Conservation (phyloP, 2,797 vertebrate species). For the Epinephelus coioides region DNA sequence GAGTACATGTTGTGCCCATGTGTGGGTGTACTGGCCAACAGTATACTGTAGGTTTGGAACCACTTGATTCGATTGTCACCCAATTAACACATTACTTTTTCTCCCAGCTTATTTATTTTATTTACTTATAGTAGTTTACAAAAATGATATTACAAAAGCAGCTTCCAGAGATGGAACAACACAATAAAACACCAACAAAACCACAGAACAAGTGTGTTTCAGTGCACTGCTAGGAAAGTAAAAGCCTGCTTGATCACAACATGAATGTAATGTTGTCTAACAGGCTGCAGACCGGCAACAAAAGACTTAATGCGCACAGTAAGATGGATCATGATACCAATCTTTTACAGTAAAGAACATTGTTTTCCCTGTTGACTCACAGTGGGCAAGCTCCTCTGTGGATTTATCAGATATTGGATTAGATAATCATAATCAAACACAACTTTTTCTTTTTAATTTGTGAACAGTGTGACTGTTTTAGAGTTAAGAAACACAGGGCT, state of each 20-base stretch:
- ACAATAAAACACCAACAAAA: too few relatives aligned
- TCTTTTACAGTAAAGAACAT: background rate
- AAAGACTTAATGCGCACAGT: background rate
- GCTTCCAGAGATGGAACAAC: too few relatives aligned
- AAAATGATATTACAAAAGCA: too few relatives aligned
- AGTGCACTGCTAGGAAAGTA: background rate
- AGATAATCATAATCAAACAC: background rate
- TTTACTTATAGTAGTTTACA: too few relatives aligned
- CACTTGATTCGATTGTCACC: background rate
- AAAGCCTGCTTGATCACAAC: slow-evolving; percentile 32
- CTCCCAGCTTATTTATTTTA: background rate
- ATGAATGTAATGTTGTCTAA: slow-evolving; percentile 38
- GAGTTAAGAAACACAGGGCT: background rate
- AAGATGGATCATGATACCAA: background rate
- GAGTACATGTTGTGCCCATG: background rate
- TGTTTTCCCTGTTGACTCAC: background rate
- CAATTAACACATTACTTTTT: background rate
- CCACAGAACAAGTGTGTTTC: too few relatives aligned
- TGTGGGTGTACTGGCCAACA: too few relatives aligned
- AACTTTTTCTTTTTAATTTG: background rate
- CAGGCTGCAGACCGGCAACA: slow-evolving; percentile 42
- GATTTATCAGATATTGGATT: background rate
- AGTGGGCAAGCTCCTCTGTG: background rate
- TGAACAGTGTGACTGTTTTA: background rate
- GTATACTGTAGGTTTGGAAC: background rate